phyloP scores from a whole-genome alignment of 2,113 vertebrate genomes.

The Coptodon bakossiorum region DNA sequence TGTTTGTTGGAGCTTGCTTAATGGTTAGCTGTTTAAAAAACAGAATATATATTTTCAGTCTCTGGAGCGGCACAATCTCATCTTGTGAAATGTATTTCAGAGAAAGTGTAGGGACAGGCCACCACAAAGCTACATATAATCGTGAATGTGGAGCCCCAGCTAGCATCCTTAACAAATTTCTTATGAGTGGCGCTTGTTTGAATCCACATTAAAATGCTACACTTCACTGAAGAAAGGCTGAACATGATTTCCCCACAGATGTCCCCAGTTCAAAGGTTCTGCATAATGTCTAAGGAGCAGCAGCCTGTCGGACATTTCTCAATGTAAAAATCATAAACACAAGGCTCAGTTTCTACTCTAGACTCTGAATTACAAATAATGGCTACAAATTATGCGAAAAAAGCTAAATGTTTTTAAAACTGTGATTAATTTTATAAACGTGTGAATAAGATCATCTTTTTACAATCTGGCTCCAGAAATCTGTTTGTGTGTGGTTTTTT shows the following conservation, averaged over 20 bases:
- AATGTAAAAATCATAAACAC: neutral
- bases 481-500: neutral
- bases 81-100: neutral
- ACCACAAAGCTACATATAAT: neutral
- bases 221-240: neutral
- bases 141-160: neutral
- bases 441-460: neutral
- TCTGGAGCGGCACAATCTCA: neutral
- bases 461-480: neutral
- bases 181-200: neutral
- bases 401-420: neutral
- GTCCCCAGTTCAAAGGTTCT: neutral
- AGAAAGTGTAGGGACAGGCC: neutral
- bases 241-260: neutral
- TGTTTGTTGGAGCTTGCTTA: neutral
- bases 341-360: neutral
- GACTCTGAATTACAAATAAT: neutral
- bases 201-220: neutral
- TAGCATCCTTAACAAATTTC: neutral
- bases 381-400: neutral
- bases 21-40: neutral
- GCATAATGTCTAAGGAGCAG: neutral
- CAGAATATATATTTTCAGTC: neutral
- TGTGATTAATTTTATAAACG: neutral
- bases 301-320: neutral